Conservation (phyloP, 2,113 vertebrate genomes). For the Hemiscyllium ocellatum region DNA sequence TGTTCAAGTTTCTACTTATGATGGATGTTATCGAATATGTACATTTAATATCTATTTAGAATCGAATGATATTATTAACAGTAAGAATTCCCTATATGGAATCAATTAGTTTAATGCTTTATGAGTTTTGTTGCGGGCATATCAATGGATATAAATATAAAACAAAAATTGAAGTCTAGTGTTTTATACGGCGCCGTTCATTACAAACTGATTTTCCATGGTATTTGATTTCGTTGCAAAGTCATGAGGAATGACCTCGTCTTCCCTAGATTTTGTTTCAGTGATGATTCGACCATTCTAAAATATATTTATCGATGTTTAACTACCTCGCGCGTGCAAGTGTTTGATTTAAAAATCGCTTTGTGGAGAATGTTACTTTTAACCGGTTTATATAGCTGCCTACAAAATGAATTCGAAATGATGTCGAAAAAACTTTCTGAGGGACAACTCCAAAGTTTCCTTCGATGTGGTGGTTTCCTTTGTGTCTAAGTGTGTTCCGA, state of each 20-base stretch:
- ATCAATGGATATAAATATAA: not conserved
- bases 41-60: not conserved
- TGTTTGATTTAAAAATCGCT: not conserved
- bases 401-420: not conserved
- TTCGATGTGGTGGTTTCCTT: not conserved
- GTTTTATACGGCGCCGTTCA: not conserved
- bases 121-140: not conserved
- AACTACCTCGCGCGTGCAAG: not conserved
- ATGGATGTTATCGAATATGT: not conserved
- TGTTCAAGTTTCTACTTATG: not conserved
- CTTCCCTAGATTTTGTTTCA: not conserved
- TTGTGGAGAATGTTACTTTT: not conserved
- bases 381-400: not conserved
- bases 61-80: not conserved
- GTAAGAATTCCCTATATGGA: not conserved
- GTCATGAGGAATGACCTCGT: not conserved
- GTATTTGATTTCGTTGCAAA: not conserved
- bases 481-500: not conserved
- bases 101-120: not conserved
- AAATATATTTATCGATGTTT: not conserved
- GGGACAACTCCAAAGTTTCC: not conserved
- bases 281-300: not conserved
- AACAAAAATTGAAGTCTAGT: not conserved
- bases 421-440: not conserved
- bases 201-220: not conserved